Conservation (phyloP, 2,113 vertebrate genomes). For the Dromas ardeola region DNA sequence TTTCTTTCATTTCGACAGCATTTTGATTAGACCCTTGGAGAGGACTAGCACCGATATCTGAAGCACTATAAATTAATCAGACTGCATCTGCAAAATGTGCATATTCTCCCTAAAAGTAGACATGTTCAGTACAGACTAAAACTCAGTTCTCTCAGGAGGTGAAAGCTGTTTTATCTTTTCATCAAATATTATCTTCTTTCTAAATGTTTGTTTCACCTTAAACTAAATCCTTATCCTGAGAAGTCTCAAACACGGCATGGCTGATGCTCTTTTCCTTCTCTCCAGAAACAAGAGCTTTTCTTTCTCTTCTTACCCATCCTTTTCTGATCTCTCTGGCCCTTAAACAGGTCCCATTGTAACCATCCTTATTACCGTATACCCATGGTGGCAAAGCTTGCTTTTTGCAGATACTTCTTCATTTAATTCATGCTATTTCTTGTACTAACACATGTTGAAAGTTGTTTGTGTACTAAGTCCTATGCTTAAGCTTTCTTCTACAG, state of each 20-base stretch:
- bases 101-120: background rate
- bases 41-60: background rate
- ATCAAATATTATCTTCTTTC: conserved; percentile 22
- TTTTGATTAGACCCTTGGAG: conserved; percentile 49
- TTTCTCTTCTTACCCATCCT: background rate
- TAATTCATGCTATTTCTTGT: background rate
- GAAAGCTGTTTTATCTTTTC: conserved; percentile 32
- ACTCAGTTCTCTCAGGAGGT: background rate
- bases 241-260: background rate
- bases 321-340: background rate
- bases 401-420: background rate
- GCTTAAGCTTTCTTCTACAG: background rate
- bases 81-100: background rate
- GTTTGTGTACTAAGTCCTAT: background rate
- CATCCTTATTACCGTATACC: background rate
- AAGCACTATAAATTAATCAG: conserved; percentile 16
- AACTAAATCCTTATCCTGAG: background rate
- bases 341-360: background rate
- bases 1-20: background rate
- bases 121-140: background rate
- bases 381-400: background rate
- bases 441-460: background rate
- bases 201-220: conserved; percentile 24
- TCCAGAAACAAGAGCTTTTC: background rate
- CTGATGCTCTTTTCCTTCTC: background rate